Percentiles rank a stretch among this genome's conserved stretches.
Evolutionary conservation across 2,888 invertebrate species (phyloP).

Genomic region (Phoenoteleia sp.): DNA sequence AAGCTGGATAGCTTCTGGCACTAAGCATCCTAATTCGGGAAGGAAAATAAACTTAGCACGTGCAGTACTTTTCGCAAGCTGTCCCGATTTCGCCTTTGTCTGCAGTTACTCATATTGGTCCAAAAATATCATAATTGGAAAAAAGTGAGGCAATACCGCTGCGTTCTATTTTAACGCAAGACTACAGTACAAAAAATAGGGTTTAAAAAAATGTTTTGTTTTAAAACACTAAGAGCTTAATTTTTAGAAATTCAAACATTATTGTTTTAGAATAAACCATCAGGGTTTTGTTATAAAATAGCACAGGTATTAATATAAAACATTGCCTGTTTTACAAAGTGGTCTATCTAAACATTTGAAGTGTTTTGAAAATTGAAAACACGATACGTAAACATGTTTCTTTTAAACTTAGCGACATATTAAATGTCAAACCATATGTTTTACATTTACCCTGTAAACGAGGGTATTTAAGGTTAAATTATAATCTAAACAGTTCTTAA

Average conservation of each 20-base stretch:
- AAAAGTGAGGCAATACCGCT: too few species aligned
- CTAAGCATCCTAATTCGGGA: background rate
- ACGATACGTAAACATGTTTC: background rate
- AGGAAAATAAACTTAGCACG: background rate
- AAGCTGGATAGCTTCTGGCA: background rate
- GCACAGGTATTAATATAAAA: background rate
- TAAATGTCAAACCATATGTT: background rate
- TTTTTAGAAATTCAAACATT: too few species aligned
- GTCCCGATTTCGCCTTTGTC: slow-evolving; percentile 10
- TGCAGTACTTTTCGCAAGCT: background rate
- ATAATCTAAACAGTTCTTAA: background rate
- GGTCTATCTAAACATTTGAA: background rate
- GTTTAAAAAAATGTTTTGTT: background rate
- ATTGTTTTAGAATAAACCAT: background rate
- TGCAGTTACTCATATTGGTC: slow-evolving; percentile 8
- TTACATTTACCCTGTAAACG: background rate
- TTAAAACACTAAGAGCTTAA: background rate
- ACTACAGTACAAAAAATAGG: background rate
- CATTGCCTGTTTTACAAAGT: background rate
- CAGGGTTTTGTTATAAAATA: background rate
- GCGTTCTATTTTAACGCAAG: too few species aligned
- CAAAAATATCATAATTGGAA: slow-evolving; percentile 9
- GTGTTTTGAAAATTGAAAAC: background rate
- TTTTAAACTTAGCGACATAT: background rate
- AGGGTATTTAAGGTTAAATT: background rate